phyloP scores from a whole-genome alignment of 2,797 vertebrate species.

The Notolabrus celidotus region DNA sequence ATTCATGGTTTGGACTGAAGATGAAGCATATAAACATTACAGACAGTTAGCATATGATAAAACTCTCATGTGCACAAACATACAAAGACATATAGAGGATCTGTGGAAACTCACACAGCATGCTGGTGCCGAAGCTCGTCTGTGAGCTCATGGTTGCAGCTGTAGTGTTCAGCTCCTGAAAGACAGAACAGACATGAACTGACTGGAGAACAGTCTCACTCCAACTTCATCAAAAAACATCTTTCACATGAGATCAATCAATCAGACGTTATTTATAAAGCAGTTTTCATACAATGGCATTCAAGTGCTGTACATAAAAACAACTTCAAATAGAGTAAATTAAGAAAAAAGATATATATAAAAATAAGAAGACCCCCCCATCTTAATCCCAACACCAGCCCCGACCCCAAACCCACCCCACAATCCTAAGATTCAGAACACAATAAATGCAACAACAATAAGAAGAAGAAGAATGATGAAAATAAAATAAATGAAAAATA shows the following conservation, averaged over 20 bases:
- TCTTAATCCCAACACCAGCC: no score
- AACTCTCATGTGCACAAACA: conserved; percentile 6
- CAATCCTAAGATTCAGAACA: no score
- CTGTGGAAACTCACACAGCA: conserved; percentile 80
- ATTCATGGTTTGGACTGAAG: conserved; percentile 87
- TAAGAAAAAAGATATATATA: no score
- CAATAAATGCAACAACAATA: no score
- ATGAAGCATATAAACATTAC: conserved; percentile 30
- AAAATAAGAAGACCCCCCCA: no score
- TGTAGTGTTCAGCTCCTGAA: conserved; percentile 50
- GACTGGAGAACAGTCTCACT: not conserved
- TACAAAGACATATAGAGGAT: not conserved
- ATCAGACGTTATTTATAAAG: no score
- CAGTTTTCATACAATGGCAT: no score
- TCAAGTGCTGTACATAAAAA: no score
- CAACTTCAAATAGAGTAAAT: no score
- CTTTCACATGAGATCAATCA: not conserved
- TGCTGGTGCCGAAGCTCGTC: conserved; percentile 62
- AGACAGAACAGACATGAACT: conserved; percentile 21
- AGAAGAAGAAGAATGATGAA: no score
- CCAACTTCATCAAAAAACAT: not conserved
- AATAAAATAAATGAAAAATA: no score
- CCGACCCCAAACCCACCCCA: no score
- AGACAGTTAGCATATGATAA: conserved; percentile 23
- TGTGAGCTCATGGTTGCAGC: conserved; percentile 78